A percentile compares a stretch with the other conserved stretches of the same genome.
Conservation (phyloP, 2,888 invertebrate genomes). For the Papilio gigon region DNA sequence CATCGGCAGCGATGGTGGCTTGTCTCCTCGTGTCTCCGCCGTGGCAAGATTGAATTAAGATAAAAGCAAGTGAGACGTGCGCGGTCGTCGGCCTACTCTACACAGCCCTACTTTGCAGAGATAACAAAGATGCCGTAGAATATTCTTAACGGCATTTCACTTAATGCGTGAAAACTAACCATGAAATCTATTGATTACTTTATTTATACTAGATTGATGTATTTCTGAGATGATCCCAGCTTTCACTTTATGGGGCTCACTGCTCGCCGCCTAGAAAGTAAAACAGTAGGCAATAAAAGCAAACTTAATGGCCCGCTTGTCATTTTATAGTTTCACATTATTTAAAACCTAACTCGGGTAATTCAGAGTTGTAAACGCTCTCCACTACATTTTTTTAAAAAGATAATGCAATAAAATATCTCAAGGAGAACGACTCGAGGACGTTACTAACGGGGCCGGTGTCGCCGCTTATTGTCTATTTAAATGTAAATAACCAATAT, state of each 20-base stretch:
- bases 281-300: background rate
- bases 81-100: constrained; percentile 19
- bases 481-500: constrained; percentile 1
- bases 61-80: constrained; percentile 31
- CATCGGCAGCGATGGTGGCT: background rate
- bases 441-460: too few species aligned
- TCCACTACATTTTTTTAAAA: background rate
- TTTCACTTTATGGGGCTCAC: background rate
- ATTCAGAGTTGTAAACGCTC: background rate
- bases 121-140: constrained; percentile 2
- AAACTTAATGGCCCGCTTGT: background rate
- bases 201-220: constrained; percentile 5
- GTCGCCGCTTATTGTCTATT: background rate
- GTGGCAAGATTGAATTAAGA: constrained; percentile 28
- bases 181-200: constrained; percentile 11
- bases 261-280: background rate
- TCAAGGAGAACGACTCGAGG: too few species aligned
- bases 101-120: constrained; percentile 17
- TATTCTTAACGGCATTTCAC: background rate
- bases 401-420: too few species aligned
- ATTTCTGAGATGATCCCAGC: background rate
- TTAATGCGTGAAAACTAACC: constrained; percentile 18
- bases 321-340: background rate
- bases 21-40: background rate
- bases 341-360: background rate